A percentile compares a stretch with the other conserved stretches of the same genome.
These are phyloP conservation scores for Amphimedon queenslandica DNA, from an alignment of 37 sponge, comb jelly and placozoan genomes.

Conservation along the genomic window DNA sequence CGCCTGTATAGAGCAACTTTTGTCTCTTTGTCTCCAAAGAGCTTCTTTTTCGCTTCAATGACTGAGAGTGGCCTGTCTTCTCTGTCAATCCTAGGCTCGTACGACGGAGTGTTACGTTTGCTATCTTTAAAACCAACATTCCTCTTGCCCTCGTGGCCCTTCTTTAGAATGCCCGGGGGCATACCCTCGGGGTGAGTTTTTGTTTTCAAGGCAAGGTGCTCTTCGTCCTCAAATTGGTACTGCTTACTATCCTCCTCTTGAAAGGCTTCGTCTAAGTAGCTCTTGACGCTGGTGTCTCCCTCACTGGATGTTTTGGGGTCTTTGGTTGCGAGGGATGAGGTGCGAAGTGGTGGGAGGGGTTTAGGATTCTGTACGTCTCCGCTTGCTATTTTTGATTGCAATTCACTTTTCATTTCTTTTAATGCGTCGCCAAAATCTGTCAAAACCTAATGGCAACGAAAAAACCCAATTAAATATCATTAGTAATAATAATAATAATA, in stretches of 20 bases:
- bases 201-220: not conserved
- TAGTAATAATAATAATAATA: too few species aligned
- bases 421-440: not conserved
- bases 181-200: not conserved
- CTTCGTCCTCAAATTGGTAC: not conserved
- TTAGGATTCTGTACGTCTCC: too few species aligned
- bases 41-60: conserved; percentile 37
- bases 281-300: not conserved
- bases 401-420: not conserved
- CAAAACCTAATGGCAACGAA: too few species aligned
- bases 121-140: not conserved
- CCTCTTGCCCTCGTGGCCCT: not conserved
- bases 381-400: not conserved
- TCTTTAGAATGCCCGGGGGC: not conserved
- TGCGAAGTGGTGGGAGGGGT: conserved; percentile 1
- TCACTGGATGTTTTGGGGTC: not conserved
- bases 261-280: not conserved
- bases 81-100: not conserved
- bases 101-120: not conserved
- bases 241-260: not conserved
- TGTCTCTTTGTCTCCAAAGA: conserved; percentile 32
- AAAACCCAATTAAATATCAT: too few species aligned
- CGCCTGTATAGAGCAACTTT: not conserved
- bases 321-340: not conserved
- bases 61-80: conserved; percentile 22